Percentiles rank a stretch among this genome's conserved stretches.
Evolutionary conservation across 2,888 invertebrate genomes (phyloP).

Genomic region (Alcis repandata): DNA sequence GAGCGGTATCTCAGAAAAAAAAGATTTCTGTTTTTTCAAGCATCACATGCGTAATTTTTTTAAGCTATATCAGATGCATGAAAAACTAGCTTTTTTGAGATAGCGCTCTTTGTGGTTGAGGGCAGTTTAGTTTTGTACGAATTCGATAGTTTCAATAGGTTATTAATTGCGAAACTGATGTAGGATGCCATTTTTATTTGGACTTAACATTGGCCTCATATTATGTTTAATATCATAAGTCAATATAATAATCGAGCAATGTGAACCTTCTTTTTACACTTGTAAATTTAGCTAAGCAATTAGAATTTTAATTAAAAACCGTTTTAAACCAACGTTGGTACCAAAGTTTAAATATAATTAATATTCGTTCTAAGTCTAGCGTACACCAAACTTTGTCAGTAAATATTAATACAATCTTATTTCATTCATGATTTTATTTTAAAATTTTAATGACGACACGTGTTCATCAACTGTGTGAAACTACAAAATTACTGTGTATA

Average conservation of each 20-base stretch:
- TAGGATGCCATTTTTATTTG: too few species aligned
- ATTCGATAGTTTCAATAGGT: too few species aligned
- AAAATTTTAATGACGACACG: neutral
- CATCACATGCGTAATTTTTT: neutral
- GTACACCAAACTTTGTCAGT: neutral
- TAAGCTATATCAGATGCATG: too few species aligned
- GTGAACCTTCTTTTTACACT: constrained; percentile 12
- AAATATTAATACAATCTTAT: neutral
- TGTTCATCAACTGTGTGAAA: constrained; percentile 5
- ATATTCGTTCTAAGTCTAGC: neutral
- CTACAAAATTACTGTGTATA: constrained; percentile 26
- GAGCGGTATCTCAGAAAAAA: too few species aligned
- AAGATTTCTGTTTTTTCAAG: too few species aligned
- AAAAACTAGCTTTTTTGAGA: too few species aligned
- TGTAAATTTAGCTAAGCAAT: neutral
- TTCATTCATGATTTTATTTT: neutral
- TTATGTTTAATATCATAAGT: too few species aligned
- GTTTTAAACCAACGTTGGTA: neutral
- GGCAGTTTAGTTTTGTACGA: too few species aligned
- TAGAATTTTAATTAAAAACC: neutral
- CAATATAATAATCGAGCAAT: constrained; percentile 4
- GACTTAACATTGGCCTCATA: too few species aligned
- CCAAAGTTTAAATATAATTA: neutral
- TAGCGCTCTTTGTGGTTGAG: too few species aligned
- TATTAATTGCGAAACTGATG: too few species aligned